These are phyloP conservation scores for Montipora efflorescens DNA, from an alignment of 64 coral and sea anemone species.

Conservation along the genomic window DNA sequence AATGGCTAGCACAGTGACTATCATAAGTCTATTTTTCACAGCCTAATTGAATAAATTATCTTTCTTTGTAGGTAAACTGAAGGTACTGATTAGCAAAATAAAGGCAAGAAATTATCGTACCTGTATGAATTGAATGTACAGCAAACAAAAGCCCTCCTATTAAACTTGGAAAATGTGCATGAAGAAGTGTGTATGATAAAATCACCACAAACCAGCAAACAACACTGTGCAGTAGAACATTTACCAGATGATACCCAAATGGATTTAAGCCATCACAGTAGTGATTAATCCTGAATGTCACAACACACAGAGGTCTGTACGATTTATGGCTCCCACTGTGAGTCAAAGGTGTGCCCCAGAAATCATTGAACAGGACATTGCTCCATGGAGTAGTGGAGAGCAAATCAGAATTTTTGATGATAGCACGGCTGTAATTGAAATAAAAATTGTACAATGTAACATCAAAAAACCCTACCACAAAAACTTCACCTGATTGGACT, in stretches of 20 bases:
- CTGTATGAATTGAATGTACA: slow-evolving; percentile 95
- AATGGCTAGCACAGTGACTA: too few species aligned
- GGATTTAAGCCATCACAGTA: slow-evolving; percentile 76
- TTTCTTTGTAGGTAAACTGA: too few species aligned
- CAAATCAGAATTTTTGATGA: slow-evolving; percentile 92
- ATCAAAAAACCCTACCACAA: too few species aligned
- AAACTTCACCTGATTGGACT: too few species aligned
- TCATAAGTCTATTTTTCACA: too few species aligned
- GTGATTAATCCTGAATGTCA: slow-evolving; percentile 93
- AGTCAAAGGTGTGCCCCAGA: slow-evolving; percentile 96
- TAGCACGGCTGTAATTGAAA: slow-evolving; percentile 77
- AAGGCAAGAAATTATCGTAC: slow-evolving; percentile 13
- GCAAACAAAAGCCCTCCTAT: slow-evolving; percentile 88
- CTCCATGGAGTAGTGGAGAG: slow-evolving; percentile 86
- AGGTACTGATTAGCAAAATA: too few species aligned
- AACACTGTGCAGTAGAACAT: slow-evolving; percentile 78
- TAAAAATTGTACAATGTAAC: not conserved
- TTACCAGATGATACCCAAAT: slow-evolving; percentile 87
- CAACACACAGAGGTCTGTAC: slow-evolving; percentile 93
- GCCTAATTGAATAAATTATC: too few species aligned
- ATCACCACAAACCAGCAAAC: slow-evolving; percentile 80
- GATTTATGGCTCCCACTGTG: slow-evolving; percentile 98
- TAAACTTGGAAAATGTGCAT: slow-evolving; percentile 58
- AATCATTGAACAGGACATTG: slow-evolving; percentile 92
- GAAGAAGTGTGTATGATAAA: slow-evolving; percentile 68